Percentiles rank a stretch among this genome's conserved stretches.
phyloP scores from a whole-genome alignment of 2,888 invertebrate genomes.

The Phyllotreta striolata region DNA sequence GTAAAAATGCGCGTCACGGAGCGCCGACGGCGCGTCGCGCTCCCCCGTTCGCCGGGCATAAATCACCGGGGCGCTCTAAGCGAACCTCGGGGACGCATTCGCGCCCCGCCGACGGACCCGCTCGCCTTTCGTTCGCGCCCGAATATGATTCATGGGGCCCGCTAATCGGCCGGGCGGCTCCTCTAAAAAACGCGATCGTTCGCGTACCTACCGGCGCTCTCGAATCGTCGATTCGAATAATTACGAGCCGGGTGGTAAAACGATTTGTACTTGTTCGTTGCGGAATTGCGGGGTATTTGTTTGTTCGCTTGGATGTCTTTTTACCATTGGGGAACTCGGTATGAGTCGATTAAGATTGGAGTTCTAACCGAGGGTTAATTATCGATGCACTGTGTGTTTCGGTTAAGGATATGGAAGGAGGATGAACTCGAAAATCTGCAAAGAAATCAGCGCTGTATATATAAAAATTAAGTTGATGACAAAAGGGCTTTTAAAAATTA shows the following conservation, averaged over 20 bases:
- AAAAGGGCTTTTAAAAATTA: too few relatives aligned
- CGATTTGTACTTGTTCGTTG: slow-evolving; percentile 27
- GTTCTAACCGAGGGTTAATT: background rate
- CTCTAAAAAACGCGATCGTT: slow-evolving; percentile 29
- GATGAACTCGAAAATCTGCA: too few relatives aligned
- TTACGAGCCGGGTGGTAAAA: slow-evolving; percentile 32
- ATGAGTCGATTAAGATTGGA: background rate
- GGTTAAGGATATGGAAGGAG: too few relatives aligned
- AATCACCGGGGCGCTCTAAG: slow-evolving; percentile 51
- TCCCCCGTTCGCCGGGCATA: slow-evolving; percentile 43
- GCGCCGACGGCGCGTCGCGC: slow-evolving; percentile 35
- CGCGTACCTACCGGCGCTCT: background rate
- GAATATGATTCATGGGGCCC: slow-evolving; percentile 50
- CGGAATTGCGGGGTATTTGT: slow-evolving; percentile 24
- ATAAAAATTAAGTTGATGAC: too few relatives aligned
- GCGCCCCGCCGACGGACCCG: slow-evolving; percentile 36
- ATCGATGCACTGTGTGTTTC: too few relatives aligned
- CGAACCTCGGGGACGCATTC: slow-evolving; percentile 54
- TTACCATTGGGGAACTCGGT: background rate
- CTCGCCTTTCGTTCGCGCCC: slow-evolving; percentile 19
- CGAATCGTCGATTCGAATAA: slow-evolving; percentile 11
- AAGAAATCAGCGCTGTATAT: too few relatives aligned
- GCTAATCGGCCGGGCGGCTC: slow-evolving; percentile 49
- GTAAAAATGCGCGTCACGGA: slow-evolving; percentile 39
- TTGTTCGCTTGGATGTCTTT: slow-evolving; percentile 27